A percentile compares a stretch with the other conserved stretches of the same genome.
Conservation (phyloP, 2,113 vertebrate genomes). For the Bettongia penicillata region DNA sequence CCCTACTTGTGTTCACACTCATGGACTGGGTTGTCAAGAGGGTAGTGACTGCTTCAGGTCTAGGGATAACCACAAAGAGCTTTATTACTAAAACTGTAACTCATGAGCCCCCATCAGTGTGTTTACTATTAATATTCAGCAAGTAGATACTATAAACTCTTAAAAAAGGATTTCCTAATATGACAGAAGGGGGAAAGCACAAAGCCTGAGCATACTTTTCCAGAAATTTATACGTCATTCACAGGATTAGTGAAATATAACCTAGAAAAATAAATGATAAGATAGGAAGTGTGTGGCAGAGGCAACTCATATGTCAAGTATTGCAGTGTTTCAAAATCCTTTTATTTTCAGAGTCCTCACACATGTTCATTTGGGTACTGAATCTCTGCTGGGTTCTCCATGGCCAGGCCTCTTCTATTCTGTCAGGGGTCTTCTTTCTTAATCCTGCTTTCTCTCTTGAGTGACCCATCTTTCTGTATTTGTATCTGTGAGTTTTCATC, state of each 20-base stretch:
- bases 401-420: not conserved
- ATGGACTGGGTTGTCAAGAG: not conserved
- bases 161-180: not conserved
- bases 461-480: no score
- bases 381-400: not conserved
- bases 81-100: not conserved
- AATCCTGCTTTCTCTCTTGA: not conserved
- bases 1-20: not conserved
- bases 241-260: not conserved
- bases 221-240: not conserved
- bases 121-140: not conserved
- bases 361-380: not conserved
- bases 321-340: not conserved
- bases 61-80: not conserved
- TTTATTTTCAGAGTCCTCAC: not conserved
- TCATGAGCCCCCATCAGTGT: not conserved
- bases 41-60: not conserved
- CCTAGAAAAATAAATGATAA: not conserved
- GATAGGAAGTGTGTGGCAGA: not conserved
- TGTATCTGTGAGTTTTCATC: no score
- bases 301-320: not conserved
- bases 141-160: not conserved
- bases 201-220: not conserved
- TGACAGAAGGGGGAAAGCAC: not conserved
- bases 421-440: not conserved